A percentile compares a stretch with the other conserved stretches of the same genome.
Evolutionary conservation across 2,797 vertebrate species (phyloP).

Genomic region (Sebastes reedi): DNA sequence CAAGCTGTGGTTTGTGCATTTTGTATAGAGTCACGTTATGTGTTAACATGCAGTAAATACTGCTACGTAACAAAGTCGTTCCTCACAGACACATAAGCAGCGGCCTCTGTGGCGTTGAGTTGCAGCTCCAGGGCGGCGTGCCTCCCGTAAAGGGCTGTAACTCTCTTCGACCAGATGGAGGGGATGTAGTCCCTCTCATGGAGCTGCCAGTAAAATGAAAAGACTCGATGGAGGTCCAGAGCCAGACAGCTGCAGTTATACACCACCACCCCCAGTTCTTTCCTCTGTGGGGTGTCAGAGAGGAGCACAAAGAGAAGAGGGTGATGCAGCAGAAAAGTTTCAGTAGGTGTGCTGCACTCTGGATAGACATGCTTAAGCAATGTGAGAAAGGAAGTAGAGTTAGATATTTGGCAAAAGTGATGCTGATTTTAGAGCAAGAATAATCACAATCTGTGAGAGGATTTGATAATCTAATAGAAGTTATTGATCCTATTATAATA

Average conservation of each 20-base stretch:
- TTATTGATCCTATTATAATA: not conserved
- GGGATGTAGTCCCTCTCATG: constrained; percentile 80
- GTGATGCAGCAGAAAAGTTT: constrained; percentile 46
- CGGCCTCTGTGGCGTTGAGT: constrained; percentile 84
- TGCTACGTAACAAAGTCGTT: not conserved
- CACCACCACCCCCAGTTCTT: constrained; percentile 90
- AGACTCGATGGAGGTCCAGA: constrained; percentile 89
- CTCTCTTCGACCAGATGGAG: constrained; percentile 90
- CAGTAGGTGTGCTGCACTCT: not conserved
- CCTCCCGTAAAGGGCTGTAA: constrained; percentile 88
- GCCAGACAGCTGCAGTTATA: constrained; percentile 96
- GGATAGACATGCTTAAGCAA: not conserved
- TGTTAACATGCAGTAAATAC: not conserved
- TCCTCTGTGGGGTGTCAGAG: constrained; percentile 85
- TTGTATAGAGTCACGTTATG: not conserved
- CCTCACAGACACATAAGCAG: constrained; percentile 92
- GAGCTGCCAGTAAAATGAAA: constrained; percentile 84
- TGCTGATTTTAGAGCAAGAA: not conserved
- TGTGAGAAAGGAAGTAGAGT: not conserved
- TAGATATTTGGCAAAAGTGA: not conserved
- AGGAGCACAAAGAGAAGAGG: constrained; percentile 8
- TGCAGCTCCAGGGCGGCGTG: constrained; percentile 85
- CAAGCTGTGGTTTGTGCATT: not conserved
- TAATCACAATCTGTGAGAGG: not conserved
- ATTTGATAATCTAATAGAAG: not conserved